These are phyloP conservation scores for Myiotriccus ornatus DNA, from an alignment of 2,797 vertebrate species.

Conservation along the genomic window DNA sequence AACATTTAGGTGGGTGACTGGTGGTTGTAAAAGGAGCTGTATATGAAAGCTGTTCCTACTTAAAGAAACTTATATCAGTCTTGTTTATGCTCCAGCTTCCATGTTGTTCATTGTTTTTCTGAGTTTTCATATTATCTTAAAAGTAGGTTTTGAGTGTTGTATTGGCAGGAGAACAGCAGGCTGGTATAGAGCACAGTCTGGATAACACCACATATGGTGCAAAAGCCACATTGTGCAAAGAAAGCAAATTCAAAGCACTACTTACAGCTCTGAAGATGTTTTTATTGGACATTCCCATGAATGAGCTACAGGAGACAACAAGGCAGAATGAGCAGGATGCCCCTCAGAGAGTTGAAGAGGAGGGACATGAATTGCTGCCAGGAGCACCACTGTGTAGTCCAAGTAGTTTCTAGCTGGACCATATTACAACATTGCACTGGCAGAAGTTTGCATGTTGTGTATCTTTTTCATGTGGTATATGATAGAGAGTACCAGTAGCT, in stretches of 20 bases:
- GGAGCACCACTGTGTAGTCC: neutral
- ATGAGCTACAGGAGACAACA: neutral
- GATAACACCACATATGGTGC: rapidly evolving
- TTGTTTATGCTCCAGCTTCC: neutral
- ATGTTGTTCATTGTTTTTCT: neutral
- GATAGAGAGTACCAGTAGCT: neutral
- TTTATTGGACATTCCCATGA: neutral
- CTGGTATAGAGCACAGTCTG: neutral
- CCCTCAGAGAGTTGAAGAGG: neutral
- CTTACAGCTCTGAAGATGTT: neutral
- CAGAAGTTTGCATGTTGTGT: neutral
- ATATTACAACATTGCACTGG: rapidly evolving
- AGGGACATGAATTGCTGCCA: neutral
- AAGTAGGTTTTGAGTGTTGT: neutral
- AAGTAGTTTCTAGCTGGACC: neutral
- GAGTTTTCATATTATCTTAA: neutral
- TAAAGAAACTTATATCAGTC: neutral
- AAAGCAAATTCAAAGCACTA: neutral
- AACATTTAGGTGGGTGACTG: neutral
- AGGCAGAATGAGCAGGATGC: neutral
- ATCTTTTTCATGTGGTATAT: rapidly evolving
- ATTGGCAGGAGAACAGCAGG: neutral
- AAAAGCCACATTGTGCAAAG: neutral
- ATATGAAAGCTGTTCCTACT: neutral
- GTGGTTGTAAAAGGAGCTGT: neutral